Evolutionary conservation across 2,797 vertebrate species (phyloP).

Genomic region (Bovichtus variegatus): DNA sequence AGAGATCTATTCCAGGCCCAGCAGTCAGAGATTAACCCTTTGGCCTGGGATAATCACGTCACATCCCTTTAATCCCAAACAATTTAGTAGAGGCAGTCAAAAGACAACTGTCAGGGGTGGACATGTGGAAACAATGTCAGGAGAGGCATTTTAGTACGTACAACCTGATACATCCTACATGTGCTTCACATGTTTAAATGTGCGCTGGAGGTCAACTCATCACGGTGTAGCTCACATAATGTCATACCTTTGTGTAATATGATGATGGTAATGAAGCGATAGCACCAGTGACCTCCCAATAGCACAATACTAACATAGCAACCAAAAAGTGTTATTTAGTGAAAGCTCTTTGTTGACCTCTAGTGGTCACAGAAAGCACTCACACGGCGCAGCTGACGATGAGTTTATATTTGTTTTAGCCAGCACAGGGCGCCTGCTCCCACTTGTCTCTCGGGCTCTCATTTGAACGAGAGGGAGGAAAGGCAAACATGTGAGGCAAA

Average conservation of each 20-base stretch:
- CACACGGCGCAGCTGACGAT: not conserved
- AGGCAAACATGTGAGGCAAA: too few species aligned
- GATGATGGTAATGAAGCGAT: not conserved
- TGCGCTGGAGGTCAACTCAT: not conserved
- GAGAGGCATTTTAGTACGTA: not conserved
- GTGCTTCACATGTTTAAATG: not conserved
- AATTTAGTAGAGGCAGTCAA: slow-evolving; percentile 47
- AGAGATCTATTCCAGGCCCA: slow-evolving; percentile 79
- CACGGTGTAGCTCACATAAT: not conserved
- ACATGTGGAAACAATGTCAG: not conserved
- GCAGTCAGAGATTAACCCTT: slow-evolving; percentile 80
- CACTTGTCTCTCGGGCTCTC: not conserved
- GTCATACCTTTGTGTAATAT: not conserved
- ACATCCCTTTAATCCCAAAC: slow-evolving; percentile 81
- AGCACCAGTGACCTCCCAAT: too few species aligned
- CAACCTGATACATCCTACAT: not conserved
- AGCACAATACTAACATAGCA: not conserved
- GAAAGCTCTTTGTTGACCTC: slow-evolving; percentile 28
- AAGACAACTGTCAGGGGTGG: not conserved
- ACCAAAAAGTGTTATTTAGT: not conserved
- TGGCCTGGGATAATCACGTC: slow-evolving; percentile 74
- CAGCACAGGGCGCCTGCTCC: slow-evolving; percentile 24
- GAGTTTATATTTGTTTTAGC: not conserved
- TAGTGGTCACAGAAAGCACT: slow-evolving; percentile 8
- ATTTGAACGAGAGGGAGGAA: too few species aligned